phyloP scores from a whole-genome alignment of 37 sponge, comb jelly and placozoan genomes.

The Diacarnus erythraeanus region DNA sequence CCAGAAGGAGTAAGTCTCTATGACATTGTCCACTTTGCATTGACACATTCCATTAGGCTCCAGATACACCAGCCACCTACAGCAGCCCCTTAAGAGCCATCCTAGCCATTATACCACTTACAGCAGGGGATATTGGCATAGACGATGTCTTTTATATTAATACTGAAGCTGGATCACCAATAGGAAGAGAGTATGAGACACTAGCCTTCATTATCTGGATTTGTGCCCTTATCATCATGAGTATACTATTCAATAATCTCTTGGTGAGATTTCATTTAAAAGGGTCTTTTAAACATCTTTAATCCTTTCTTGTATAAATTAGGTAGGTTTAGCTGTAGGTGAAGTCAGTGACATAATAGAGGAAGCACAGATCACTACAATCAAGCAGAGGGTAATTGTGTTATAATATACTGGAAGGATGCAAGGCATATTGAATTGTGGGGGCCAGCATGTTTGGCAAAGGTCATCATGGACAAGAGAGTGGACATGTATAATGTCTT shows the following conservation, averaged over 20 bases:
- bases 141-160: too few species aligned
- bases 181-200: too few species aligned
- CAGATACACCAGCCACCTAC: neutral
- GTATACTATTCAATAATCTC: constrained; percentile 90
- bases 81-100: constrained; percentile 38
- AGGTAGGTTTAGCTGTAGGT: constrained; percentile 97
- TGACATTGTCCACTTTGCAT: neutral
- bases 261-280: too few species aligned
- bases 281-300: neutral
- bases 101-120: too few species aligned
- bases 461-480: too few species aligned
- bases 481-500: too few species aligned
- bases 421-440: too few species aligned
- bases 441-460: too few species aligned
- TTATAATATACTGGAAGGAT: too few species aligned
- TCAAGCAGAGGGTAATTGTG: constrained; percentile 6
- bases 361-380: constrained; percentile 36
- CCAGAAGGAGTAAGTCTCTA: neutral
- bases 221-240: constrained; percentile 86
- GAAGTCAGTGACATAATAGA: constrained; percentile 86
- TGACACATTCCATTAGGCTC: neutral
- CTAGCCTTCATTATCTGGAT: constrained; percentile 87
- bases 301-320: neutral
- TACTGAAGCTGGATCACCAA: too few species aligned
- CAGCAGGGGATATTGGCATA: too few species aligned